Conservation (phyloP, 1,140 invertebrate species). For the Neodiprion pinetum region DNA sequence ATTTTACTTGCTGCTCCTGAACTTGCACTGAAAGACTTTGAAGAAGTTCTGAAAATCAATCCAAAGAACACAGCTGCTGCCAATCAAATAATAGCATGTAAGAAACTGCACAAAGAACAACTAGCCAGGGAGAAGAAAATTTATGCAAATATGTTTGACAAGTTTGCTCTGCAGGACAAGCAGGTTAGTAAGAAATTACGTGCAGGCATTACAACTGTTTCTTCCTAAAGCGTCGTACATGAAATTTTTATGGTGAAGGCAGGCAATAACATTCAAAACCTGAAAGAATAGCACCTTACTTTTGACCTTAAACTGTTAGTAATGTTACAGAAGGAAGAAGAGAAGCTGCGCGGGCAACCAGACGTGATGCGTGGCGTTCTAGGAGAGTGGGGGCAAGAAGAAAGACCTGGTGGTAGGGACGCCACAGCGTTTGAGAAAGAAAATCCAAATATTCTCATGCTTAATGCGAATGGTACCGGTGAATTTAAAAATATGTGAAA, state of each 20-base stretch:
- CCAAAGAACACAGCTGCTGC: constrained; percentile 84
- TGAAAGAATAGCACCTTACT: constrained; percentile 18
- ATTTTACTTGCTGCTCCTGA: constrained; percentile 80
- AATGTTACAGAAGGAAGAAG: constrained; percentile 70
- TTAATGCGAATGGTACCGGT: constrained; percentile 71
- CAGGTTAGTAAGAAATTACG: constrained; percentile 66
- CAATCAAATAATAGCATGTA: constrained; percentile 78
- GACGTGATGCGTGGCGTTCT: constrained; percentile 73
- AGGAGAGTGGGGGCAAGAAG: constrained; percentile 76
- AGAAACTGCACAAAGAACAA: constrained; percentile 77
- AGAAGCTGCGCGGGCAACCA: constrained; percentile 69
- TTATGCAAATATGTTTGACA: constrained; percentile 95
- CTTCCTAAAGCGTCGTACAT: constrained; percentile 23
- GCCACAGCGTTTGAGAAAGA: constrained; percentile 79
- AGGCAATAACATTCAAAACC: neutral
- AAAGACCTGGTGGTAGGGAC: constrained; percentile 68
- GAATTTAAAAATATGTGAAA: constrained; percentile 80
- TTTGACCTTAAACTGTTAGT: constrained; percentile 50
- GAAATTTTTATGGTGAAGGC: constrained; percentile 28
- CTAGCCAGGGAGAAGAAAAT: constrained; percentile 85
- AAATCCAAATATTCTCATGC: constrained; percentile 79
- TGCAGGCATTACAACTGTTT: neutral
- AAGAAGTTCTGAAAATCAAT: constrained; percentile 75
- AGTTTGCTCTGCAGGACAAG: constrained; percentile 81
- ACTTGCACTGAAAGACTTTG: constrained; percentile 81